These are phyloP conservation scores for Sturnus vulgaris DNA, from an alignment of 2,113 vertebrate genomes.

Conservation along the genomic window DNA sequence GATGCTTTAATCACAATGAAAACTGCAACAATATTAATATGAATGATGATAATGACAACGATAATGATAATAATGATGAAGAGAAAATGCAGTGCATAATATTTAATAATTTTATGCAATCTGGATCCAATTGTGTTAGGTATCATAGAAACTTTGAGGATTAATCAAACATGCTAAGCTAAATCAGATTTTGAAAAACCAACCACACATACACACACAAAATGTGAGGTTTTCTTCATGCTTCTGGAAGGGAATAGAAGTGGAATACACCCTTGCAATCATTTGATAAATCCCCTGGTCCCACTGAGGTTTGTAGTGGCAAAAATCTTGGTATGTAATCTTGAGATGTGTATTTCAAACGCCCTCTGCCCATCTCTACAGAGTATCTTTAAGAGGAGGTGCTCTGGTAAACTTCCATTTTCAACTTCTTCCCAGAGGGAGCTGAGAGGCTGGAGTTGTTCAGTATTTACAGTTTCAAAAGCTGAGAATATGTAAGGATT, in stretches of 20 bases:
- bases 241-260: not conserved
- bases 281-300: not conserved
- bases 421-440: not conserved
- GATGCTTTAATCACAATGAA: not conserved
- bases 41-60: not conserved
- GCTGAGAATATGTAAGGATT: not conserved
- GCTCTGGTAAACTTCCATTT: not conserved
- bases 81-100: not conserved
- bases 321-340: not conserved
- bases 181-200: not conserved
- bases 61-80: not conserved
- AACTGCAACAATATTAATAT: not conserved
- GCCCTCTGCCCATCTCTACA: not conserved
- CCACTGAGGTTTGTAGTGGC: not conserved
- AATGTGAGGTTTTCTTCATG: not conserved
- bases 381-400: not conserved
- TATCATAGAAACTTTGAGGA: not conserved
- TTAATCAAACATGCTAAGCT: not conserved
- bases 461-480: not conserved
- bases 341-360: not conserved
- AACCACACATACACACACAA: fast-evolving
- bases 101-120: not conserved
- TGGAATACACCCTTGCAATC: not conserved
- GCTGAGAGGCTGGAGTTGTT: not conserved
- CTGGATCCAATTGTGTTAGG: not conserved